A percentile compares a stretch with the other conserved stretches of the same genome.
phyloP scores from a whole-genome alignment of 2,113 vertebrate genomes.

The Sinocyclocheilus grahami region DNA sequence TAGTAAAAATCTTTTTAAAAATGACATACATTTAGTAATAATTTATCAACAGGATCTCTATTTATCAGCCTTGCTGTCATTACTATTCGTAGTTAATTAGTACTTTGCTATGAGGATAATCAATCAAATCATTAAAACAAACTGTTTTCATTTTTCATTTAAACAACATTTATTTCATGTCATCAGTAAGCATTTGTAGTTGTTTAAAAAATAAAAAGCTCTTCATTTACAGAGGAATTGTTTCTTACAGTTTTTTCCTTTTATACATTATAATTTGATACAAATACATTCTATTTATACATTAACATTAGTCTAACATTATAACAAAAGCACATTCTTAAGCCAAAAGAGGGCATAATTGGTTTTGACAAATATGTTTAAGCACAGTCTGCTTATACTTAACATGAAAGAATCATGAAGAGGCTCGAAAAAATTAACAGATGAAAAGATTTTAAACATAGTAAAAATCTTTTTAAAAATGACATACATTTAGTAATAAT shows the following conservation, averaged over 20 bases:
- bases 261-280: slow-evolving; percentile 2
- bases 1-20: too few species aligned
- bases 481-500: too few species aligned
- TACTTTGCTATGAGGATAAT: neutral
- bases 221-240: neutral
- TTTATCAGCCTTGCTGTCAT: neutral
- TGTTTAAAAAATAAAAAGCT: neutral
- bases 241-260: slow-evolving; percentile 11
- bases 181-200: neutral
- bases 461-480: too few species aligned
- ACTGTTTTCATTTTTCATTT: neutral
- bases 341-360: neutral
- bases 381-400: neutral
- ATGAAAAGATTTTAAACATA: too few species aligned
- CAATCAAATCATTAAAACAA: neutral
- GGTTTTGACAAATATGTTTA: neutral
- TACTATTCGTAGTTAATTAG: neutral
- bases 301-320: neutral
- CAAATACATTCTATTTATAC: slow-evolving; percentile 19
- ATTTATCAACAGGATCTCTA: neutral
- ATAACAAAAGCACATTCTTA: slow-evolving; percentile 8
- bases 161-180: too few species aligned
- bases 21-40: too few species aligned
- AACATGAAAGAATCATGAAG: neutral
- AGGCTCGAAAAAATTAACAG: neutral